These are phyloP conservation scores for Sesia bembeciformis DNA, from an alignment of 2,888 invertebrate genomes.

Conservation along the genomic window DNA sequence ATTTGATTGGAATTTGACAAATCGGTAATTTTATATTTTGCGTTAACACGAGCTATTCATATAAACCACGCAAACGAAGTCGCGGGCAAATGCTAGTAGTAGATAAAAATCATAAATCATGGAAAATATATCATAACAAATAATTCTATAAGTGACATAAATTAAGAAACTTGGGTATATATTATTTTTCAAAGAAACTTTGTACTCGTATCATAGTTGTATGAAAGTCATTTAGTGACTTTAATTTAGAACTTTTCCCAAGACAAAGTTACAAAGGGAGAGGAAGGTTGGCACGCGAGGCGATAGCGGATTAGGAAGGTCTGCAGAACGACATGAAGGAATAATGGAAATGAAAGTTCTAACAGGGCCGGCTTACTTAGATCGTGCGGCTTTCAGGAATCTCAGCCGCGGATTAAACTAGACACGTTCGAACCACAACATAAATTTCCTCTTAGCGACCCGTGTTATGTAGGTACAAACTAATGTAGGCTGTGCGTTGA, in stretches of 20 bases:
- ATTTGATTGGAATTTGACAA: too few relatives aligned
- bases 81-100: too few relatives aligned
- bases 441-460: conserved; percentile 45
- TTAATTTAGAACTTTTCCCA: conserved; percentile 38
- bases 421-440: conserved; percentile 52
- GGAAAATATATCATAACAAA: too few relatives aligned
- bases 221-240: conserved; percentile 24
- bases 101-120: too few relatives aligned
- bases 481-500: neutral
- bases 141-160: too few relatives aligned
- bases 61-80: too few relatives aligned
- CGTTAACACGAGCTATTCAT: too few relatives aligned
- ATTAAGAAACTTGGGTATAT: too few relatives aligned
- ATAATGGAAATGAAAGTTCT: conserved; percentile 55
- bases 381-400: conserved; percentile 50
- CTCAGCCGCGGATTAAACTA: conserved; percentile 49
- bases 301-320: conserved; percentile 44
- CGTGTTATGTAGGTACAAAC: conserved; percentile 15
- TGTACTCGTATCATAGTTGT: conserved; percentile 16
- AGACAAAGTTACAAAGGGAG: conserved; percentile 31
- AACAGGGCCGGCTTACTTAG: conserved; percentile 52
- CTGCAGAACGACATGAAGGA: conserved; percentile 22
- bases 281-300: conserved; percentile 37
- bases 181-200: too few relatives aligned
- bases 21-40: too few relatives aligned